phyloP scores from a whole-genome alignment of 2,113 vertebrate genomes.

The Rhineura floridana region DNA sequence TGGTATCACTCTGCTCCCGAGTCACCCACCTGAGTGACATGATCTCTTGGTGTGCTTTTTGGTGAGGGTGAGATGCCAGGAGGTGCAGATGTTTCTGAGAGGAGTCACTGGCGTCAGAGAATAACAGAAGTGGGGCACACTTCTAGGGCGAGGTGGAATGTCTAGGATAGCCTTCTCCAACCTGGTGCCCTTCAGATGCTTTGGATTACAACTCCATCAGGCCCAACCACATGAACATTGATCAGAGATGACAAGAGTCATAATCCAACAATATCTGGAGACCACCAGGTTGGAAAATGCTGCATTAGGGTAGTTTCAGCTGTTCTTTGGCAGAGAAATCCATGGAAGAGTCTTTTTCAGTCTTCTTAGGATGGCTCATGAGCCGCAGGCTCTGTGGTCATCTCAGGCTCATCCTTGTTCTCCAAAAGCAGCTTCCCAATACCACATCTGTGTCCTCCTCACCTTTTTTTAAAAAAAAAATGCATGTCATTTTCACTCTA shows the following conservation, averaged over 20 bases:
- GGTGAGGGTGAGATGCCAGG: neutral
- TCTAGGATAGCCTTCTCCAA: no score
- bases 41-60: neutral
- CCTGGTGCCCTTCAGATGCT: no score
- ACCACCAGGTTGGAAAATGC: no score
- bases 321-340: neutral
- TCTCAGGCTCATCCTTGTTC: no score
- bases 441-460: neutral
- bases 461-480: neutral
- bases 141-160: neutral
- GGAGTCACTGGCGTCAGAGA: neutral
- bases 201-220: no score
- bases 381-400: no score
- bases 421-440: neutral
- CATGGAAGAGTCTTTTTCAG: neutral
- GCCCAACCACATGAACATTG: no score
- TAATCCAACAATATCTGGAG: no score
- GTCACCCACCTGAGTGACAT: no score
- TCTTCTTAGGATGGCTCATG: neutral
- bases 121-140: neutral
- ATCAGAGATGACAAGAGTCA: no score
- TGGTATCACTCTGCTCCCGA: no score
- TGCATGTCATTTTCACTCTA: neutral
- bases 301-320: neutral
- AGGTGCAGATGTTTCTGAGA: neutral